phyloP scores from a whole-genome alignment of 2,113 vertebrate species.

The Antigone vipio region DNA sequence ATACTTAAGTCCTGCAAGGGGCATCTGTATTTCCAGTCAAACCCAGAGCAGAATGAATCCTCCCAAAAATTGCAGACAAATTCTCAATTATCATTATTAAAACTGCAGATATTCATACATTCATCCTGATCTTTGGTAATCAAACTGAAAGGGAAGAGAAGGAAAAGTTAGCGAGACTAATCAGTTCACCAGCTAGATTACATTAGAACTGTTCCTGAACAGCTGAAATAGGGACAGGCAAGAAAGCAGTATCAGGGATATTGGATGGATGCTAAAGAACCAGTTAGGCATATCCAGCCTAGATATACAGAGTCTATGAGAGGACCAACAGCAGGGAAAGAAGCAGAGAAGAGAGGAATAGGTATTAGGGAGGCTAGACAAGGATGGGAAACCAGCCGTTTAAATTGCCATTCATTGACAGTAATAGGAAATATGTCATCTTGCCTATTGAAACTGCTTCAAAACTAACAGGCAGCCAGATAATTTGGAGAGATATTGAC shows the following conservation, averaged over 20 bases:
- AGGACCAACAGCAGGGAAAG: neutral
- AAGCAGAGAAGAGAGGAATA: neutral
- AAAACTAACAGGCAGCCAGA: neutral
- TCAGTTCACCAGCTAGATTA: neutral
- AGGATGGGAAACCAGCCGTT: neutral
- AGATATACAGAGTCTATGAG: neutral
- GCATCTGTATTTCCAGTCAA: neutral
- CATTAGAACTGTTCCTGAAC: neutral
- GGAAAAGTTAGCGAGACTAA: neutral
- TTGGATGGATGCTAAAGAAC: neutral
- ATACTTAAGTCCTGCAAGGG: neutral
- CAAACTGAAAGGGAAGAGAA: neutral
- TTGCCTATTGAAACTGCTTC: neutral
- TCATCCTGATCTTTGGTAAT: neutral
- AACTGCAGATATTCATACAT: neutral
- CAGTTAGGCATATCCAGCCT: neutral
- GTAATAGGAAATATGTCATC: neutral
- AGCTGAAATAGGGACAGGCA: neutral
- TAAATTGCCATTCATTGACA: neutral
- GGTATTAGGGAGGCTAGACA: neutral
- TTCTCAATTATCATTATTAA: neutral
- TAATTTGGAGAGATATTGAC: neutral
- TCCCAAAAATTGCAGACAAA: neutral
- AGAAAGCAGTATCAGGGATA: neutral
- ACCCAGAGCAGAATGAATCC: neutral